Percentiles rank a stretch among this genome's conserved stretches.
Conservation (phyloP, 1,140 invertebrate species). For the Grapholita molesta region DNA sequence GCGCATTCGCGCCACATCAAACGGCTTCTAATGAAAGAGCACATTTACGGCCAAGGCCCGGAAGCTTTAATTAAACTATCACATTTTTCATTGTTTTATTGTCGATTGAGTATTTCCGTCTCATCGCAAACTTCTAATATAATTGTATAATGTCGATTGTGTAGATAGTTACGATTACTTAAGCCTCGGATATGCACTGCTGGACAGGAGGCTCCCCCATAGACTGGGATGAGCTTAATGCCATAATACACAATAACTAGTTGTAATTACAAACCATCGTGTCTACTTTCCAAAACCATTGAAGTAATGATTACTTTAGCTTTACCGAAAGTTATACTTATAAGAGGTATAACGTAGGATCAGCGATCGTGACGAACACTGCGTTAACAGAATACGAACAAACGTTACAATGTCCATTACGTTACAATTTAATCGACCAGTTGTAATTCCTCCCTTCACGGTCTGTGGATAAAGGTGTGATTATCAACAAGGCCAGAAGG, state of each 20-base stretch:
- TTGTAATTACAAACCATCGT: no score
- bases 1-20: slow-evolving; percentile 36
- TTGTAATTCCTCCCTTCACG: slow-evolving; percentile 46
- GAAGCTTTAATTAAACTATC: slow-evolving; percentile 60
- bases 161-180: no score
- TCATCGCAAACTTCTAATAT: slow-evolving; percentile 21
- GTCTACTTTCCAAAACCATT: no score
- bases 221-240: no score
- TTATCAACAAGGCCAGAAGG: slow-evolving; percentile 38
- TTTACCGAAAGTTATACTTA: no score
- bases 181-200: no score
- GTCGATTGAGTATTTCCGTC: slow-evolving; percentile 25
- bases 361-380: slow-evolving; percentile 29
- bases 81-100: slow-evolving; percentile 64
- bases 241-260: no score
- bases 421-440: slow-evolving; percentile 35
- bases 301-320: no score
- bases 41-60: slow-evolving; percentile 37
- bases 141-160: no score
- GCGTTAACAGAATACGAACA: slow-evolving; percentile 37
- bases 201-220: no score
- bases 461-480: slow-evolving; percentile 40
- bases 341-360: no score
- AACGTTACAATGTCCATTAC: slow-evolving; percentile 6
- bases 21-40: slow-evolving; percentile 38